Base-by-base conservation (phyloP, 2,888 invertebrate species). In the Sarcophaga variegata region DNA sequence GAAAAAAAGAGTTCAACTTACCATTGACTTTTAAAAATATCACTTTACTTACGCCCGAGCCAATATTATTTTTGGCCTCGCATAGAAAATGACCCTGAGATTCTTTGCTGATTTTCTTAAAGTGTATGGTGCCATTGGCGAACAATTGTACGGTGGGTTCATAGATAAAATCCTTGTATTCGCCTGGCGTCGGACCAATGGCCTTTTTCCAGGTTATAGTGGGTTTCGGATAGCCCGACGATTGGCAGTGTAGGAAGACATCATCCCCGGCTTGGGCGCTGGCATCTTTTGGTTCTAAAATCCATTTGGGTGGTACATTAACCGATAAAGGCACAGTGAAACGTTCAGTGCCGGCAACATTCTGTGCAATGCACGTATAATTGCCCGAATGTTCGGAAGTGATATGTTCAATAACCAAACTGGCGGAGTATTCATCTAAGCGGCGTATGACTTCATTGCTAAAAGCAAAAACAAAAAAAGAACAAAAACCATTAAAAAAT, bases 41-140 rank as follows among this genome's bases (percentile, higher is more conserved):
- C 79, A 98, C 97, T 94, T 98, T 98, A 94, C 98, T 98, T 83
- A 98, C 96, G 14, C 97, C 98, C 20, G 97, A 96, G 1, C 98
- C 98, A 88, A 98, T 97, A 89, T 96, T 97, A 92, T 98, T 98
- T 90, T 97, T 96, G n/a, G 98, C 97, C 92, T 98, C 98, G 93
- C 98, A 98, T 77, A 98, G 95, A 93, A 98, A 98, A 93, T 97
- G 97, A 0, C 98, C 98, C 93, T 97, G 97, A 92, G 97, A 97
- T 91, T 97, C 96, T 93, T 97, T 97, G 90, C 96, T 96, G 75
- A 97, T 96, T 91, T 96, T 95, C 90, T 96, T 96, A 93, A 98
- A 97, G 88, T 96, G 95, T 88, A 98, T 94, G 14, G 97, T 97
- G 45, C 98, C 98, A 92, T 98, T 98, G 89, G 96, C 95, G 90